Percentiles rank a stretch among this genome's conserved stretches.
Evolutionary conservation across 1,140 invertebrate species (phyloP).

Genomic region (Gryon sp.): DNA sequence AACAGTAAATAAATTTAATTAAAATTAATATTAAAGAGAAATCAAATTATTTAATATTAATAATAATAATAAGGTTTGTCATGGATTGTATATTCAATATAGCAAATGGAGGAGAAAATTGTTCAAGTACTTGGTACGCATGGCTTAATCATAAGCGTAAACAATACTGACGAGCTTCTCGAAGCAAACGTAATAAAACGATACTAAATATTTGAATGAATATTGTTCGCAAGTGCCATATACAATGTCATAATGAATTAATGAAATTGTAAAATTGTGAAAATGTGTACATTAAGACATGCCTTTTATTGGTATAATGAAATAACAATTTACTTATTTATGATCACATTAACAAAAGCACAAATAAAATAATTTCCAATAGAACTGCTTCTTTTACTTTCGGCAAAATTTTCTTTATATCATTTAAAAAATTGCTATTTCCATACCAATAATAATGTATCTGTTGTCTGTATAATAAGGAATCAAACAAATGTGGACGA

Average conservation of each 20-base stretch:
- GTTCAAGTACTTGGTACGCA: conserved; percentile 64
- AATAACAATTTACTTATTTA: conserved; percentile 18
- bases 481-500: conserved; percentile 41
- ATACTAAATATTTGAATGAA: conserved; percentile 39
- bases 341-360: too few relatives aligned
- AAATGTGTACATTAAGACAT: conserved; percentile 55
- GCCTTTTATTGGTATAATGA: conserved; percentile 48
- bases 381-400: too few relatives aligned
- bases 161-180: conserved; percentile 59
- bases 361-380: neutral
- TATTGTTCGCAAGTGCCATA: conserved; percentile 57
- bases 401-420: too few relatives aligned
- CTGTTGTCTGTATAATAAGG: conserved; percentile 11
- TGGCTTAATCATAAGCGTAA: conserved; percentile 68
- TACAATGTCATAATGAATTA: conserved; percentile 38
- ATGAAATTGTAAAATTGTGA: conserved; percentile 32
- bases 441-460: conserved; percentile 31
- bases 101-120: too few relatives aligned
- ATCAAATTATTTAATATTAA: too few relatives aligned
- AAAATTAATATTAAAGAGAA: too few relatives aligned
- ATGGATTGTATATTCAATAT: too few relatives aligned
- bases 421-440: too few relatives aligned
- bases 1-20: too few relatives aligned
- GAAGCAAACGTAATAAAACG: conserved; percentile 67
- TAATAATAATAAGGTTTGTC: too few relatives aligned